phyloP scores from a whole-genome alignment of 2,888 invertebrate species.

The Pollenia labialis region DNA sequence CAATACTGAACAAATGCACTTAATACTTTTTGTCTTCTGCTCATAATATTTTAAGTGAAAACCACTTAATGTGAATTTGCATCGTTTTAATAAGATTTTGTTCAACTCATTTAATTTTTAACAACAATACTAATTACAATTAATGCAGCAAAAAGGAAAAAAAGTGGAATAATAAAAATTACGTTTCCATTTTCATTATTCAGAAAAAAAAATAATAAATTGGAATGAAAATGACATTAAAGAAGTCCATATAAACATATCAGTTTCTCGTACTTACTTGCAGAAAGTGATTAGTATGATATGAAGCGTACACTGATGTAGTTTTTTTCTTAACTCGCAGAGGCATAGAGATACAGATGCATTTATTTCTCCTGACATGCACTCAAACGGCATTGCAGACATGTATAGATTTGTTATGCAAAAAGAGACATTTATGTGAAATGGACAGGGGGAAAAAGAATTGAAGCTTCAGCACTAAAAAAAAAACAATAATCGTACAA shows the following conservation, averaged over 20 bases:
- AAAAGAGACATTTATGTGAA: background rate
- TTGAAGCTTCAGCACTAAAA: background rate
- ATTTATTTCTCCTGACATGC: background rate
- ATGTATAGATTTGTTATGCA: background rate
- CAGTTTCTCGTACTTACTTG: constrained; percentile 68
- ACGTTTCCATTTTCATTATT: no score
- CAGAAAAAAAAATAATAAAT: constrained; percentile 54
- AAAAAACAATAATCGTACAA: background rate
- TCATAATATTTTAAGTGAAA: constrained; percentile 40
- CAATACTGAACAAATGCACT: background rate
- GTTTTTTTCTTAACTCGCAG: background rate
- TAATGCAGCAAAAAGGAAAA: constrained; percentile 74
- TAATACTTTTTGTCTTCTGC: background rate
- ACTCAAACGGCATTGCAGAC: background rate
- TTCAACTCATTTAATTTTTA: constrained; percentile 78
- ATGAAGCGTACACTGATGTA: constrained; percentile 78
- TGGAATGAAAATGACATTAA: constrained; percentile 68
- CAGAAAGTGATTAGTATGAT: constrained; percentile 83
- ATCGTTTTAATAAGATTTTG: constrained; percentile 83
- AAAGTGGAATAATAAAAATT: constrained; percentile 52
- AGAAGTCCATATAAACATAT: constrained; percentile 71
- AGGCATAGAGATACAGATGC: background rate
- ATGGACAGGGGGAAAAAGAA: background rate
- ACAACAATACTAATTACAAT: constrained; percentile 70
- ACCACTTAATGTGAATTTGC: constrained; percentile 78